Base-by-base conservation (phyloP, 2,113 vertebrate species). In the Rallus limicola region DNA sequence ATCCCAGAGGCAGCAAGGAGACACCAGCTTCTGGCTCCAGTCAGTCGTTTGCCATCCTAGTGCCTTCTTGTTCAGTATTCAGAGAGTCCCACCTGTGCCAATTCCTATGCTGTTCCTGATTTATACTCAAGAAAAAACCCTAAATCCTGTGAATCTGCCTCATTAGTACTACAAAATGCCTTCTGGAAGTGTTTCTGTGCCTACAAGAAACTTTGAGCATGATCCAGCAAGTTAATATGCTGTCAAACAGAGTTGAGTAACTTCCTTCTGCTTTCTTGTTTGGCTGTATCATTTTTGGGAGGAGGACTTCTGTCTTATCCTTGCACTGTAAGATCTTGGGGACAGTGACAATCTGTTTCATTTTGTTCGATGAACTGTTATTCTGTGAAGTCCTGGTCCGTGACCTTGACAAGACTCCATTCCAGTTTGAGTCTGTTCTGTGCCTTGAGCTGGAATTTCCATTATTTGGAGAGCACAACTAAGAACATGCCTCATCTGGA, bases 121-220 rank as follows among this genome's bases (percentile, higher is more conserved):
- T 82, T 60, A 9, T 0, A 53, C 68, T 93, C 17, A 24, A 33
- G 25, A 8, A n/a, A 63, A 82, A 72, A 84, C 2, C 3, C 29
- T 6, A 5, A 74, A 75, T 63, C 46, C 68, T 81, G 38, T 83
- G 78, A 77, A 60, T 72, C 31, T 89, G n/a, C 48, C 70, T 95
- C 70, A 36, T 92, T 88, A 87, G 79, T 94, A 71, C 48, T 89
- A 76, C 89, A 85, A 53, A 92, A 92, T 0, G 0, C 76, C 83
- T 92, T 81, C 93, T 92, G 90, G 55, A 95, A 68, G 33, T 36
- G 65, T 68, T 71, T 78, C 65, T 96, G 65, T 81, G 85, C 48
- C 92, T 81, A 44, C 56, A 33, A 86, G 69, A 93, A 88, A 56
- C 79, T 76, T 93, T 67, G 77, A 86, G 86, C 5, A 3, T 78